phyloP scores from a whole-genome alignment of 2,113 vertebrate genomes.

The Vulpes ferrilata region DNA sequence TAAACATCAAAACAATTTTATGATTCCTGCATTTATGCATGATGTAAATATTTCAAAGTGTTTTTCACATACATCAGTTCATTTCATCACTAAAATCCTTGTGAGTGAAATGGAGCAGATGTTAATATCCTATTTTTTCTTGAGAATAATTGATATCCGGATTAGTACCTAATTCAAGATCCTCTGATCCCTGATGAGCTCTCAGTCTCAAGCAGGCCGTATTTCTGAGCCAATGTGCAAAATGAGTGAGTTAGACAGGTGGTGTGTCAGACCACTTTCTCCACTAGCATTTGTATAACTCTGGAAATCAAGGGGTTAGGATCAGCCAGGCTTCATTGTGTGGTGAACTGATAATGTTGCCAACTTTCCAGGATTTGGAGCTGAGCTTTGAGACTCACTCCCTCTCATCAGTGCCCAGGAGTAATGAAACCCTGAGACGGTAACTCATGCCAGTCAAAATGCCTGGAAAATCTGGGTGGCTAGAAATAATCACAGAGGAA shows the following conservation, averaged over 20 bases:
- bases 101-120: background rate
- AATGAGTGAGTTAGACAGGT: background rate
- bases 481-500: background rate
- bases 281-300: too few species aligned
- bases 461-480: background rate
- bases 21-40: background rate
- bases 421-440: background rate
- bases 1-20: conserved; percentile 8
- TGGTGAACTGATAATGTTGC: background rate
- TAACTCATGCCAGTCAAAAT: background rate
- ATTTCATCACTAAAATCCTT: conserved; percentile 19
- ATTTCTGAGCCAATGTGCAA: background rate
- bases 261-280: background rate
- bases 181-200: background rate
- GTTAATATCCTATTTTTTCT: conserved; percentile 1
- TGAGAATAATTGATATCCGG: background rate
- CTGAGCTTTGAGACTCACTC: background rate
- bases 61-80: background rate
- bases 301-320: background rate
- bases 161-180: background rate
- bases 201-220: background rate
- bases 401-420: background rate
- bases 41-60: conserved; percentile 1
- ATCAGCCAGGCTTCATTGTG: background rate
- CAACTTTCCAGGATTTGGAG: background rate